Base-by-base conservation (phyloP, 2,888 invertebrate genomes). In the Platypus cylindrus region DNA sequence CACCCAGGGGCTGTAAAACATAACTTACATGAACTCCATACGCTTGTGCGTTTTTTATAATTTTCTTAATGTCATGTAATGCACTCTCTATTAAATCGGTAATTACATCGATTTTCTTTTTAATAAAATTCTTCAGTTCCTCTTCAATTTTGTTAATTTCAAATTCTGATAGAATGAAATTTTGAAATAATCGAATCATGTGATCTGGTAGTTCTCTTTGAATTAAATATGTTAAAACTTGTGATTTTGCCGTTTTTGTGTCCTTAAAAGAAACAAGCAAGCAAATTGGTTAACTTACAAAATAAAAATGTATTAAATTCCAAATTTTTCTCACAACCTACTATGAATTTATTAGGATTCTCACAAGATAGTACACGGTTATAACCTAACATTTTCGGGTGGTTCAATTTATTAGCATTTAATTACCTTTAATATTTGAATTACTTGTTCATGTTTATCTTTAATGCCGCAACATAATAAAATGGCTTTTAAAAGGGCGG, bases 401-500 rank as follows among this genome's bases (percentile, higher is more conserved):
- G n/a, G n/a, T n/a, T n/a, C n/a, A n/a, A n/a, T n/a, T n/a, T n/a
- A n/a, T n/a, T n/a, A n/a, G n/a, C n/a, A n/a, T n/a, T 66, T 64
- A 2, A 64, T 61, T 43, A 67, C 66, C n/a, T 61, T 59, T 12
- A 71, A 33, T 28, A 55, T 38, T 65, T 63, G 15, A 54, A 65
- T 66, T 33, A 71, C 59, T 41, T 68, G 65, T 30, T 64, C 59
- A 48, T 74, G 73, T 42, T 75, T 75, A 31, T 71, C 68, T 5
- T 83, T 78, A 3, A 94, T 78, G 3, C 83, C 85, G 50, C 81
- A 85, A 42, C 83, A 76, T 34, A 83, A 61, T 8, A 94, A 65
- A 36, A 91, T 69, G 0, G 84, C 79, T 46, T 76, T 69, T 38
- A 90, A 55, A 4, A 91, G 58, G 23, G 72, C 74, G 0, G 80